Evolutionary conservation across 2,113 vertebrate genomes (phyloP).

Genomic region (Ctenodactylus gundi): DNA sequence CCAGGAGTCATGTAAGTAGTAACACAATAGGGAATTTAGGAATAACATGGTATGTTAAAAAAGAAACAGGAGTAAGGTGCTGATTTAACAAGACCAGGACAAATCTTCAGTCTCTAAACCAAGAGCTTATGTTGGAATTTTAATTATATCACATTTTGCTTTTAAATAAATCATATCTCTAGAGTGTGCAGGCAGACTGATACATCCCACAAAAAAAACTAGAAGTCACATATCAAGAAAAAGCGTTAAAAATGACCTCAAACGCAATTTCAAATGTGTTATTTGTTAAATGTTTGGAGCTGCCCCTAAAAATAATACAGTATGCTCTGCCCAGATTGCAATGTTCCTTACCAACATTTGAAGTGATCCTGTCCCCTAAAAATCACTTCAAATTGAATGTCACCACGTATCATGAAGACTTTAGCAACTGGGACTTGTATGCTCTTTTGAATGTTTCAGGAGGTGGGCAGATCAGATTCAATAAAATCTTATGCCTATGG

Average conservation of each 20-base stretch:
- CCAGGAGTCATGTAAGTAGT: background rate
- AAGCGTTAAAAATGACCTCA: slow-evolving; percentile 36
- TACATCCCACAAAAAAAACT: background rate
- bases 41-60: background rate
- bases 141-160: background rate
- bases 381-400: slow-evolving; percentile 69
- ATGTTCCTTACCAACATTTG: slow-evolving; percentile 64
- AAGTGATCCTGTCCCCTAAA: slow-evolving; percentile 73
- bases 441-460: slow-evolving; percentile 38
- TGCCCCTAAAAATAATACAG: slow-evolving; percentile 44
- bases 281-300: slow-evolving; percentile 32
- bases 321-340: slow-evolving; percentile 53
- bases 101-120: slow-evolving; percentile 5
- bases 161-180: slow-evolving; percentile 17
- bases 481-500: background rate
- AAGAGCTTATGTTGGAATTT: background rate
- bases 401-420: slow-evolving; percentile 60
- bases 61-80: slow-evolving; percentile 16
- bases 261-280: slow-evolving; percentile 43
- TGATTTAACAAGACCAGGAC: background rate
- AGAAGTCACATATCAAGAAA: background rate
- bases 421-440: background rate
- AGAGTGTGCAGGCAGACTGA: background rate
- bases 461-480: background rate
- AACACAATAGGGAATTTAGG: background rate